A percentile compares a stretch with the other conserved stretches of the same genome.
phyloP scores from a whole-genome alignment of 2,113 vertebrate genomes.

The Chroicocephalus ridibundus region DNA sequence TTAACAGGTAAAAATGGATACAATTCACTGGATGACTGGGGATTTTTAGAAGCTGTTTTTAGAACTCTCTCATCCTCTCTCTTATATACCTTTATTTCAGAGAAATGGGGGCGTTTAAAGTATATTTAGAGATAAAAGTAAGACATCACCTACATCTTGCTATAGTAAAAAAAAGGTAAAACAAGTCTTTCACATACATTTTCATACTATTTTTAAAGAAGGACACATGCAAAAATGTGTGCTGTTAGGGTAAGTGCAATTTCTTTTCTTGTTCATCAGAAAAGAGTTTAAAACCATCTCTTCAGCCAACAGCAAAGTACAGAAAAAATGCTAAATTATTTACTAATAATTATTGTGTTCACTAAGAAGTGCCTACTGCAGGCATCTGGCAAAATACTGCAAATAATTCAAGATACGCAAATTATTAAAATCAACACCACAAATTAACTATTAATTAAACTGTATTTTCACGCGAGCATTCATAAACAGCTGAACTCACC shows the following conservation, averaged over 20 bases:
- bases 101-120: not conserved
- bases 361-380: not conserved
- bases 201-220: not conserved
- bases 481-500: not conserved
- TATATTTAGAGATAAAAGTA: not conserved
- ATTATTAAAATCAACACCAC: slow-evolving; percentile 33
- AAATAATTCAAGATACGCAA: not conserved
- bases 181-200: not conserved
- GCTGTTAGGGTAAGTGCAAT: not conserved
- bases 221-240: not conserved
- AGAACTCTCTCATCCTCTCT: not conserved
- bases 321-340: not conserved
- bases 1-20: not conserved
- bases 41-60: not conserved
- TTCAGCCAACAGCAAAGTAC: not conserved
- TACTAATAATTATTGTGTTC: slow-evolving; percentile 26
- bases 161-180: not conserved
- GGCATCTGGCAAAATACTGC: not conserved
- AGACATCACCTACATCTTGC: not conserved
- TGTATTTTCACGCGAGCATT: not conserved
- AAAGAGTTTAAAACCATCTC: not conserved
- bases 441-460: not conserved
- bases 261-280: not conserved
- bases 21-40: not conserved
- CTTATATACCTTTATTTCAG: not conserved